Evolutionary conservation across 2,888 invertebrate species (phyloP), one percentile per base, ranked within the genome.

Genomic region (Lithosia quadra): DNA sequence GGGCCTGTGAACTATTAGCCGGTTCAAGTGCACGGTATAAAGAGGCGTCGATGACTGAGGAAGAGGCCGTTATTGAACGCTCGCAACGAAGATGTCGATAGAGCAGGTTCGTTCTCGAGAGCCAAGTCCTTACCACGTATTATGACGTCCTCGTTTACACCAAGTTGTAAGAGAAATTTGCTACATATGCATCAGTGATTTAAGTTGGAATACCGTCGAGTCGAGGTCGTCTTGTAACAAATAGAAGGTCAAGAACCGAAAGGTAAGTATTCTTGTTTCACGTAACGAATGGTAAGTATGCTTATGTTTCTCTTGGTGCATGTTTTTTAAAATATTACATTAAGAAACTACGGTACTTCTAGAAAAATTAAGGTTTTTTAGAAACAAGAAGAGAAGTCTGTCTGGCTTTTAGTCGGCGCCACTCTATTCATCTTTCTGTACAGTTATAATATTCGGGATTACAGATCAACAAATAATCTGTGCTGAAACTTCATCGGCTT

Each of bases 31-130:
- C 66, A 39, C 33, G 63, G 73, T 65, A 71, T 81, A 75, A 80
- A 87, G 87, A 78, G 79, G 83, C 84, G 85, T 78, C 85, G 80
- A 73, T 84, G 86, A 85, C 88, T 86, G 79, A 22, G 66, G 77
- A 75, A 87, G 88, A 68, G 85, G 79, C 69, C 80, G 84, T 83
- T 83, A 85, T 84, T 77, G 86, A 84, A 76, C 80, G 80, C 71
- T 71, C 69, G 80, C 75, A 77, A 78, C 76, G 62, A 78, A 84
- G 88, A 87, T 84, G 82, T 78, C 82, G 88, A 88, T 88, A 88
- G 84, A 82, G 84, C 88, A 88, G 84, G 84, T 81, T 79, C 75
- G 69, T 64, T 68, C 68, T 78, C 68, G 72, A 78, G 78, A 49
- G 69, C 73, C 34, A 59, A 74, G 77, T 77, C 75, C 81, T 80